A percentile compares a stretch with the other conserved stretches of the same genome.
Evolutionary conservation across 2,888 invertebrate species (phyloP).

Genomic region (Aspidapion aeneum): DNA sequence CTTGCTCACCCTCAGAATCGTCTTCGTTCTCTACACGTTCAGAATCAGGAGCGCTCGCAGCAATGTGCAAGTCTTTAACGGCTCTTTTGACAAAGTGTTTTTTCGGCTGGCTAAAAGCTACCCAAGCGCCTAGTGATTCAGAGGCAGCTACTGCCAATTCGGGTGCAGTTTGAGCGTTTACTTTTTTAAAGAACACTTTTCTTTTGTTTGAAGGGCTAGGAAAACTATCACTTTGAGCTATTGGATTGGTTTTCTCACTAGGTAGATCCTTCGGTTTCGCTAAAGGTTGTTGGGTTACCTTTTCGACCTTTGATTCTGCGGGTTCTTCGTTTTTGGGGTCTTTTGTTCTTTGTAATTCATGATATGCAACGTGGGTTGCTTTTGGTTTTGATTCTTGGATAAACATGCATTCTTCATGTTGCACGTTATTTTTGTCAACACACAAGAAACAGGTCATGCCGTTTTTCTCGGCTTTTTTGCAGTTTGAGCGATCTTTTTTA

Average conservation of each 20-base stretch:
- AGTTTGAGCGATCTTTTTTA: slow-evolving; percentile 67
- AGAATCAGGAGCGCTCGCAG: slow-evolving; percentile 23
- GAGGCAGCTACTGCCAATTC: slow-evolving; percentile 33
- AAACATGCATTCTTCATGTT: slow-evolving; percentile 78
- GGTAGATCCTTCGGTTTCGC: slow-evolving; percentile 15
- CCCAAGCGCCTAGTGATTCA: slow-evolving; percentile 25
- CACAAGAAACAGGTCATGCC: slow-evolving; percentile 77
- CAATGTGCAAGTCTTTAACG: slow-evolving; percentile 16
- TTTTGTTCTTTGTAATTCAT: slow-evolving; percentile 61
- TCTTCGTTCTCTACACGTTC: slow-evolving; percentile 19
- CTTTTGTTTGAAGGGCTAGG: slow-evolving; percentile 16
- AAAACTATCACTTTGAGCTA: not conserved
- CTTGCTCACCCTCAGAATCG: slow-evolving; percentile 22
- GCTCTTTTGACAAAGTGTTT: slow-evolving; percentile 18
- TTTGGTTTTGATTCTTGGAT: slow-evolving; percentile 66
- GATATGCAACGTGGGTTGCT: slow-evolving; percentile 62
- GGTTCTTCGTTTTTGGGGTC: slow-evolving; percentile 41
- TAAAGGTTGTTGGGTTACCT: slow-evolving; percentile 10
- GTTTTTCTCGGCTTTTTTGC: slow-evolving; percentile 67
- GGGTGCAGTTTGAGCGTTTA: slow-evolving; percentile 14
- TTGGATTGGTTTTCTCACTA: slow-evolving; percentile 10
- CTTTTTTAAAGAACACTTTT: slow-evolving; percentile 29
- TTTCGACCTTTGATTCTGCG: slow-evolving; percentile 20
- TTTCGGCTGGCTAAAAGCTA: slow-evolving; percentile 18
- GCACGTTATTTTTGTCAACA: slow-evolving; percentile 62